Conservation (phyloP, 2,797 vertebrate species). For the Argyrosomus regius region DNA sequence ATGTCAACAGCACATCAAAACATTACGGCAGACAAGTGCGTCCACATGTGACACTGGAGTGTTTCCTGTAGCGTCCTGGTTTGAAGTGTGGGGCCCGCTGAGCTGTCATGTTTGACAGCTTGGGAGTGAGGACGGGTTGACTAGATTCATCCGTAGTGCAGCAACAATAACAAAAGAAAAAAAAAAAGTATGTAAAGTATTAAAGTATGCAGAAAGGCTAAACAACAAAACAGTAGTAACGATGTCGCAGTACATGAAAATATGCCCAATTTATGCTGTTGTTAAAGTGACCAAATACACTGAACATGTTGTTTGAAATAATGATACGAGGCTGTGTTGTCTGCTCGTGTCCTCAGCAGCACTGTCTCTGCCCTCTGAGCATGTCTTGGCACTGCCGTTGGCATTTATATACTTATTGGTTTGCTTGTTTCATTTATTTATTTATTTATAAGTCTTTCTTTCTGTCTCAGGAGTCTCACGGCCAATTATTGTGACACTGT, state of each 20-base stretch:
- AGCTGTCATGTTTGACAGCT: no score
- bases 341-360: background rate
- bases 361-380: background rate
- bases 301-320: background rate
- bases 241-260: background rate
- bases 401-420: slow-evolving; percentile 36
- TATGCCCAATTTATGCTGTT: background rate
- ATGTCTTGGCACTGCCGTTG: slow-evolving; percentile 8
- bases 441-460: slow-evolving; percentile 17
- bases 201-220: background rate
- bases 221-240: background rate
- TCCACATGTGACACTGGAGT: no score
- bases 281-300: background rate
- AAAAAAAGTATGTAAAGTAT: background rate
- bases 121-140: no score
- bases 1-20: no score
- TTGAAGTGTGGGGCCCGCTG: no score
- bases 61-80: no score
- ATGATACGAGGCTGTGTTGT: background rate
- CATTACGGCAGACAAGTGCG: no score
- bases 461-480: slow-evolving; percentile 23
- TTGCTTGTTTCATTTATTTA: slow-evolving; percentile 8
- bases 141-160: no score
- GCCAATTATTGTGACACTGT: slow-evolving; percentile 46
- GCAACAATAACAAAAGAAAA: no score